Percentiles rank a stretch among this genome's conserved stretches.
These are phyloP conservation scores for Dastarcus helophoroides DNA, from an alignment of 2,888 invertebrate genomes.

Conservation along the genomic window DNA sequence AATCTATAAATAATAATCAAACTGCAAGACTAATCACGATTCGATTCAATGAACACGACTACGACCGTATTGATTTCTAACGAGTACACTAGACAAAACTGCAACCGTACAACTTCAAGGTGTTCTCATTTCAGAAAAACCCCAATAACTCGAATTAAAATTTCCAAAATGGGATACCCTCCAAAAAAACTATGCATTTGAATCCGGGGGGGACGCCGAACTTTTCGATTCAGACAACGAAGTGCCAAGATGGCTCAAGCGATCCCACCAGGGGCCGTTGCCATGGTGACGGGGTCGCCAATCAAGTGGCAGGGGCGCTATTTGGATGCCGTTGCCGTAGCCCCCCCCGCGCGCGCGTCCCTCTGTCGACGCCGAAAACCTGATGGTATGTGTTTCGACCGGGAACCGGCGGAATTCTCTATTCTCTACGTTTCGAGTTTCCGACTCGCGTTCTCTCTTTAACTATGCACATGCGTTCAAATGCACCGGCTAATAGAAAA, in stretches of 20 bases:
- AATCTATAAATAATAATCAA: too few species aligned
- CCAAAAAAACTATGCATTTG: too few species aligned
- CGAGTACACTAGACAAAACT: too few species aligned
- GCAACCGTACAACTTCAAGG: too few species aligned
- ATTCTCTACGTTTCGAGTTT: slow-evolving; percentile 13
- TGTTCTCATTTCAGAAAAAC: too few species aligned
- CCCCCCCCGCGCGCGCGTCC: slow-evolving; percentile 12
- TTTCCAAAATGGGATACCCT: too few species aligned
- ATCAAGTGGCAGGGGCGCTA: slow-evolving; percentile 26
- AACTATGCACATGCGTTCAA: slow-evolving; percentile 27
- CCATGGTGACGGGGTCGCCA: slow-evolving; percentile 32
- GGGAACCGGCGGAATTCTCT: slow-evolving; percentile 9
- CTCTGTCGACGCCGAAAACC: slow-evolving; percentile 7
- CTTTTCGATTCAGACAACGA: slow-evolving; percentile 12
- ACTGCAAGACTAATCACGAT: too few species aligned
- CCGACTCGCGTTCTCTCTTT: slow-evolving; percentile 13
- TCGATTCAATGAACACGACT: too few species aligned
- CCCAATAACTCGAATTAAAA: too few species aligned
- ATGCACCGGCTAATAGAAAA: slow-evolving; percentile 23
- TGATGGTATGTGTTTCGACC: slow-evolving; percentile 11
- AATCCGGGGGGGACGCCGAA: too few species aligned
- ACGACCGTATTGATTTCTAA: too few species aligned
- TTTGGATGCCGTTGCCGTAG: slow-evolving; percentile 21
- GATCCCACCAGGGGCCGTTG: slow-evolving; percentile 32
- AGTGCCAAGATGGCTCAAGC: slow-evolving; percentile 36